Base-by-base conservation (phyloP, 2,113 vertebrate genomes). In the Psilopsiagon aurifrons region DNA sequence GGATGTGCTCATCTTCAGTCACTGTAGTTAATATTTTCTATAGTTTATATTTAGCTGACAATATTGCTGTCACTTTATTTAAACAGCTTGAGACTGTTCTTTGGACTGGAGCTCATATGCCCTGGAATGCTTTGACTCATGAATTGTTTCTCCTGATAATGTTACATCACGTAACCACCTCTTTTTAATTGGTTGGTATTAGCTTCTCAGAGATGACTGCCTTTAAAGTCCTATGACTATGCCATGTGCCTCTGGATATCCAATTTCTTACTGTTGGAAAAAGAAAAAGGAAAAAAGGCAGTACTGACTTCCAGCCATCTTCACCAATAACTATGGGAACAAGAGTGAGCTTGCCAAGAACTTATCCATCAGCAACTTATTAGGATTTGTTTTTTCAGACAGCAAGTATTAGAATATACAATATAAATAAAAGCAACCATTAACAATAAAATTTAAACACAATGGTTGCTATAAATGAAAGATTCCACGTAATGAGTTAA, bases 101-200 rank as follows among this genome's bases (percentile, higher is more conserved):
- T 98, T 96, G 97, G 96, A 98, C 98, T 97, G 94, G 87, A 98
- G 98, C 98, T 99, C 99, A 98, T 98, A 98, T 99, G 97, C 98
- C 98, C 98, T 93, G 98, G 99, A 99, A 99, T 99, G 99, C 98
- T 99, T 99, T 98, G 99, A 99, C 98, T 99, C 99, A 99, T 98
- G 99, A 99, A 99, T 99, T 99, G 99, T 99, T 98, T 99, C 98
- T 98, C 75, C 98, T 98, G 99, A 99, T 99, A 99, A 98, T 98
- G 98, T 99, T 99, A 99, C 99, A 99, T 98, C 98, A 98, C 98
- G 98, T 98, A 99, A 98, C 98, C 97, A 98, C 98, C 98, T 99
- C 98, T 97, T 97, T 98, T 98, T 99, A 98, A 98, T 98, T 98
- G 98, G 98, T 97, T 97, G 97, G 98, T 97, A 98, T 99, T 98